Evolutionary conservation across 2,797 vertebrate species (phyloP), one percentile per base, ranked within the genome.

Genomic region (Cossypha caffra): DNA sequence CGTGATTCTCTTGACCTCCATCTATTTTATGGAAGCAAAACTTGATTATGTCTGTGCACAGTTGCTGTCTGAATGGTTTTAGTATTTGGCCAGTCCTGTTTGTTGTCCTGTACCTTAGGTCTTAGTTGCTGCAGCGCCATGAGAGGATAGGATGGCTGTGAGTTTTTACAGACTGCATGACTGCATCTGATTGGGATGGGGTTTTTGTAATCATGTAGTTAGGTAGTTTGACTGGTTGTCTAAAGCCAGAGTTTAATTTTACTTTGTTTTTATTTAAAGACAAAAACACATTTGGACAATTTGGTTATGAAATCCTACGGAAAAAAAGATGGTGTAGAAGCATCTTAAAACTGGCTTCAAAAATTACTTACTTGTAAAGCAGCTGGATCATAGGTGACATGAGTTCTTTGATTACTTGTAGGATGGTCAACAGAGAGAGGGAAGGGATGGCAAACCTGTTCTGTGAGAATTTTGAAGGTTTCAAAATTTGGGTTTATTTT

Each of bases 221-320:
- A 5, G 37, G 29, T 18, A 8, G 18, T 29, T 77, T 50, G n/a
- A 6, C 9, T 3, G 0, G 10, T 15, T 58, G 33, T 11, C 12
- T 69, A 33, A 67, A 42, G 18, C 9, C 58, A 48, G 16, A 16
- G 10, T 33, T 79, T 16, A 1, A 0, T 29, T 88, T 42, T 40
- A 13, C 11, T 73, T 87, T 51, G 12, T 9, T 24, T 76, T 72
- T 35, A 28, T 74, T 71, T 3, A 5, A 50, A 31, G n/a, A 18
- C 1, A 33, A 59, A 67, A 67, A 33, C 47, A 24, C 0, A 0
- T 64, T 58, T 26, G 25, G 35, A 38, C 5, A 9, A 18, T 8
- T 28, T 9, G 19, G 13, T 74, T n/a, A 6, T 75, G 12, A 82
- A 43, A 51, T 71, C 9, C 9, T 15, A 0, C 3, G 4, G 2